Evolutionary conservation across 2,113 vertebrate species (phyloP).

Genomic region (Prolemur simus): DNA sequence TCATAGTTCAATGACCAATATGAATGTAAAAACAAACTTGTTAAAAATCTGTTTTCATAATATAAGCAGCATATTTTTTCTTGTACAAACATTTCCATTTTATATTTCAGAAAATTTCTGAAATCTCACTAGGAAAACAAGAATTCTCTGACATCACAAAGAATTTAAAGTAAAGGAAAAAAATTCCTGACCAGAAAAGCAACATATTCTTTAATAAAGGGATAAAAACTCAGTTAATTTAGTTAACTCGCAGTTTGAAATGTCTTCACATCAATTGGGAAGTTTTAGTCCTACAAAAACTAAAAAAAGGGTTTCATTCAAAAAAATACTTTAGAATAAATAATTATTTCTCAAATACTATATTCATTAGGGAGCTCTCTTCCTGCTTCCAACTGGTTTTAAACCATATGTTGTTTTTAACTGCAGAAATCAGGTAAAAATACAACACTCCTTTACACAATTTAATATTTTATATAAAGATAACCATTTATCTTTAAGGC

Average conservation of each 20-base stretch:
- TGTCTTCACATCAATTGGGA: not conserved
- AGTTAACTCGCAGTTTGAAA: slow-evolving; percentile 7
- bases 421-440: slow-evolving; percentile 15
- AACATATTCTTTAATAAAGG: slow-evolving; percentile 22
- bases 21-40: slow-evolving; percentile 13
- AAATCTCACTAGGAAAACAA: slow-evolving; percentile 25
- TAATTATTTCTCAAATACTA: not conserved
- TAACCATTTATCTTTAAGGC: slow-evolving; percentile 29
- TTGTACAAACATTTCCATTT: slow-evolving; percentile 12
- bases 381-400: slow-evolving; percentile 34
- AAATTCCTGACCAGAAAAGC: slow-evolving; percentile 1
- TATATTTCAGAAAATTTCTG: not conserved
- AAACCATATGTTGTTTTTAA: not conserved
- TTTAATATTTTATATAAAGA: slow-evolving; percentile 12
- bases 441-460: not conserved
- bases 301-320: not conserved
- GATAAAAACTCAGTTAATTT: not conserved
- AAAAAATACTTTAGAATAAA: slow-evolving; percentile 31
- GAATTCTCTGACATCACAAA: not conserved
- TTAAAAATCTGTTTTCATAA: not conserved
- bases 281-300: slow-evolving; percentile 27
- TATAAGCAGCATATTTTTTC: not conserved
- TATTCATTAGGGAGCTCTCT: not conserved
- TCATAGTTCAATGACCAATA: not conserved
- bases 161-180: not conserved